These are phyloP conservation scores for Oxytorus armatus DNA, from an alignment of 2,888 invertebrate species.

Conservation along the genomic window DNA sequence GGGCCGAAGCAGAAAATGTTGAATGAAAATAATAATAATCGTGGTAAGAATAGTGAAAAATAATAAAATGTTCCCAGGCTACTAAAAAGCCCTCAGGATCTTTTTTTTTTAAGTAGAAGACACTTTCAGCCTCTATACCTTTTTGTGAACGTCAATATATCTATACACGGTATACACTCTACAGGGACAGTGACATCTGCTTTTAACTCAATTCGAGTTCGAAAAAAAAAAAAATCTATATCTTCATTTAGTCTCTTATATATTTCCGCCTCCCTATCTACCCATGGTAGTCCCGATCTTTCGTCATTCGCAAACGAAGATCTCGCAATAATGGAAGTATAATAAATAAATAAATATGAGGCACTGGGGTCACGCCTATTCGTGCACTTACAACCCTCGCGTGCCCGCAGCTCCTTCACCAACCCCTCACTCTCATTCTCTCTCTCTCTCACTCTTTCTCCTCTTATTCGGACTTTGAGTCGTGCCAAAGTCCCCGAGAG, in stretches of 20 bases:
- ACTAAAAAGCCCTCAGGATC: background rate
- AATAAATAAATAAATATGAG: constrained; percentile 68
- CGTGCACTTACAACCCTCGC: constrained; percentile 67
- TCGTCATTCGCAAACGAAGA: constrained; percentile 49
- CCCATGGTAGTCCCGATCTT: constrained; percentile 2
- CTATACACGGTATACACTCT: constrained; percentile 3
- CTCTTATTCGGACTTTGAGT: constrained; percentile 47
- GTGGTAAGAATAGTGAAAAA: background rate
- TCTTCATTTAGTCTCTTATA: constrained; percentile 50
- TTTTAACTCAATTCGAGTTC: constrained; percentile 12
- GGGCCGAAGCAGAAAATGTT: background rate
- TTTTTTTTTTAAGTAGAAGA: constrained; percentile 23
- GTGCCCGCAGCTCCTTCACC: constrained; percentile 64
- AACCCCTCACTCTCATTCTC: constrained; percentile 38
- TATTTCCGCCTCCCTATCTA: background rate
- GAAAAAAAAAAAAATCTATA: constrained; percentile 32
- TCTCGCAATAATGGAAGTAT: constrained; percentile 65
- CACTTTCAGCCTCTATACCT: constrained; percentile 5
- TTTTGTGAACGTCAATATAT: constrained; percentile 5
- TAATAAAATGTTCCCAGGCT: constrained; percentile 15
- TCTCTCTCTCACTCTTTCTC: constrained; percentile 20
- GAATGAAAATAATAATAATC: constrained; percentile 19
- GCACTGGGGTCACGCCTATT: constrained; percentile 66
- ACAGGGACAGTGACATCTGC: constrained; percentile 54
- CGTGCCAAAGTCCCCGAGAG: constrained; percentile 54